Conservation (phyloP, 2,888 invertebrate genomes). For the Sphaerophoria rueppellii region DNA sequence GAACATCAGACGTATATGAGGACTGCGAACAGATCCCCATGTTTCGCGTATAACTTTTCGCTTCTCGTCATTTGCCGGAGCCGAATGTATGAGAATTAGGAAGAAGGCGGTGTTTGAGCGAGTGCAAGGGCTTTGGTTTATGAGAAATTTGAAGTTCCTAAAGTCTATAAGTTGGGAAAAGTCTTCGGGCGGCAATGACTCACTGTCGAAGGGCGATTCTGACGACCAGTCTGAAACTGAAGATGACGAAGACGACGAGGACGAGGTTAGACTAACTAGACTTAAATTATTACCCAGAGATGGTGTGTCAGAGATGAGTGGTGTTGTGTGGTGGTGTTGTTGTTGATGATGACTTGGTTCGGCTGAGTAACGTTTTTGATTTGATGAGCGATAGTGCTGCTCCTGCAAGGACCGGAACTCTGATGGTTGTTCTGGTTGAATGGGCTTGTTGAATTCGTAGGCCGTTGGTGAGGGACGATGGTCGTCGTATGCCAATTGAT, state of each 20-base stretch:
- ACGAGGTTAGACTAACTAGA: conserved; percentile 55
- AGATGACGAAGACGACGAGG: not conserved
- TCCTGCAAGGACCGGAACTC: conserved; percentile 45
- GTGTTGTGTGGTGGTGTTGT: conserved; percentile 47
- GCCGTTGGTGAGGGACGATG: conserved; percentile 61
- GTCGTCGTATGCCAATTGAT: conserved; percentile 56
- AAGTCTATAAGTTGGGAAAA: conserved; percentile 84
- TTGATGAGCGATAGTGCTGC: conserved; percentile 54
- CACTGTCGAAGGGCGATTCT: conserved; percentile 46
- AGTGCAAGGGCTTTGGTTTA: conserved; percentile 84
- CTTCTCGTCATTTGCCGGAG: conserved; percentile 86
- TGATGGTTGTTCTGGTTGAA: conserved; percentile 56
- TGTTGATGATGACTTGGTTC: conserved; percentile 44
- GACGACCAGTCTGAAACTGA: not conserved
- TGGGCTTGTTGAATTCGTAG: conserved; percentile 37
- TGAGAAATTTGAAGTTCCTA: conserved; percentile 85
- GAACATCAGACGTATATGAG: conserved; percentile 85
- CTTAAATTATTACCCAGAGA: conserved; percentile 53
- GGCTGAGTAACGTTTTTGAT: conserved; percentile 36
- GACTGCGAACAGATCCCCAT: conserved; percentile 85
- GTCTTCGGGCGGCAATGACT: conserved; percentile 76
- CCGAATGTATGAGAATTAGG: conserved; percentile 87
- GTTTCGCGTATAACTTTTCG: conserved; percentile 88
- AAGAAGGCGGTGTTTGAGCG: conserved; percentile 82
- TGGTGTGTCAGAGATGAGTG: conserved; percentile 51